phyloP scores from a whole-genome alignment of 2,888 invertebrate species.

The Pyrgus malvae region DNA sequence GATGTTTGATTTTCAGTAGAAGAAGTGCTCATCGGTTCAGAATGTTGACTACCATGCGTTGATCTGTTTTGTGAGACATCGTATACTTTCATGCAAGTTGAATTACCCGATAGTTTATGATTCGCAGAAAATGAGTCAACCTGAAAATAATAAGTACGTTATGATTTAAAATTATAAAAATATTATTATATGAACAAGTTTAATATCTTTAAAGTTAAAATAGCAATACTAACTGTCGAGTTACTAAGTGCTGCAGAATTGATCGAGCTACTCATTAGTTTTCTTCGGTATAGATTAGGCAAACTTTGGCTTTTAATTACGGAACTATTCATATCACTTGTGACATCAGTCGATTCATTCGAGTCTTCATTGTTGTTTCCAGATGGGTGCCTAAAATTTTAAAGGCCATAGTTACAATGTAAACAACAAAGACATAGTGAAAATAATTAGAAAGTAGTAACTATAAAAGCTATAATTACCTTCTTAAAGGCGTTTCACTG shows the following conservation, averaged over 20 bases:
- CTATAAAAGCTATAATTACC: slow-evolving; percentile 57
- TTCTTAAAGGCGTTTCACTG: slow-evolving; percentile 84
- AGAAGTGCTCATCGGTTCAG: slow-evolving; percentile 78
- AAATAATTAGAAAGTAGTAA: too few relatives aligned
- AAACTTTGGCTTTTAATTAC: slow-evolving; percentile 89
- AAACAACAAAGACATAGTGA: not conserved
- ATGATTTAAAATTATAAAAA: slow-evolving; percentile 41
- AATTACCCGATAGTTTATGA: slow-evolving; percentile 68
- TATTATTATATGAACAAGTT: slow-evolving; percentile 1
- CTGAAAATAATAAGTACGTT: slow-evolving; percentile 53
- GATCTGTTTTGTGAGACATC: slow-evolving; percentile 73
- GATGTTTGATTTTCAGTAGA: slow-evolving; percentile 76
- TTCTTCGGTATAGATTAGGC: slow-evolving; percentile 86
- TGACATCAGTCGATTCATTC: slow-evolving; percentile 76
- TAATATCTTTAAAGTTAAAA: slow-evolving; percentile 20
- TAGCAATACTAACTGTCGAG: slow-evolving; percentile 81
- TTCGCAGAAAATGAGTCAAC: slow-evolving; percentile 76
- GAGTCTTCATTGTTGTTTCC: slow-evolving; percentile 87
- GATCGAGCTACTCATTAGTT: slow-evolving; percentile 74
- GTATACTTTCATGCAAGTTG: slow-evolving; percentile 75
- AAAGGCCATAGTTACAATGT: not conserved
- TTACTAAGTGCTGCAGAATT: slow-evolving; percentile 84
- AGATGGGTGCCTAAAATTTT: slow-evolving; percentile 86
- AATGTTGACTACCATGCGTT: slow-evolving; percentile 70
- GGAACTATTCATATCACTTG: slow-evolving; percentile 82